Evolutionary conservation across 2,113 vertebrate species (phyloP).

Genomic region (Protobothrops flavoviridis): DNA sequence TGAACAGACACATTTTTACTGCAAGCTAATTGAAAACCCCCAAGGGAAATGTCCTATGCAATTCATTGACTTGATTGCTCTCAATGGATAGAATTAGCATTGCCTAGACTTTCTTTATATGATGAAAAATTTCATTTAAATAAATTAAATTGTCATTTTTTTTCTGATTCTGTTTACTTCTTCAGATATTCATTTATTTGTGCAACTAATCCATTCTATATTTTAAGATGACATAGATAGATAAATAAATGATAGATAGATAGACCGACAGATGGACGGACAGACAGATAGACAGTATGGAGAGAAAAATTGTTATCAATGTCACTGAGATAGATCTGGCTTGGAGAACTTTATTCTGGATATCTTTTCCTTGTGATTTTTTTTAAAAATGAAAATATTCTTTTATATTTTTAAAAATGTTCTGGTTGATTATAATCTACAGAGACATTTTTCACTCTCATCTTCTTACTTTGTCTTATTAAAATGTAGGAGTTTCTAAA

Average conservation of each 20-base stretch:
- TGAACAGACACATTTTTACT: background rate
- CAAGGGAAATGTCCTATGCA: slow-evolving; percentile 21
- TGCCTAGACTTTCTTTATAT: slow-evolving; percentile 11
- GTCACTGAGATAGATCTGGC: background rate
- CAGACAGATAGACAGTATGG: background rate
- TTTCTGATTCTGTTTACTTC: background rate
- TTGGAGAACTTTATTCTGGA: background rate
- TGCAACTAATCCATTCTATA: slow-evolving; percentile 6
- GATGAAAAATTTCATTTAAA: slow-evolving; percentile 36
- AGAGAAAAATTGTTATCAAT: background rate
- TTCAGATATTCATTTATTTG: background rate
- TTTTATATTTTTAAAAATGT: background rate
- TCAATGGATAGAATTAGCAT: background rate
- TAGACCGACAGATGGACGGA: too few relatives aligned
- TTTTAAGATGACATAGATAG: fast-evolving
- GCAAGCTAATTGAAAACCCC: slow-evolving; percentile 8
- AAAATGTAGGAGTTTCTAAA: background rate
- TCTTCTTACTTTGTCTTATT: background rate
- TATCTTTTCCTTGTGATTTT: background rate
- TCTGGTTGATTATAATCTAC: background rate
- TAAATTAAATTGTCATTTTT: slow-evolving; percentile 18
- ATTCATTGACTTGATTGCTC: background rate
- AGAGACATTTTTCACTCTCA: background rate
- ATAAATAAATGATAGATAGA: too few relatives aligned
- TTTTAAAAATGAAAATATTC: background rate